These are phyloP conservation scores for Chelidonichthys spinosus DNA, from an alignment of 2,797 vertebrate genomes.

Conservation along the genomic window DNA sequence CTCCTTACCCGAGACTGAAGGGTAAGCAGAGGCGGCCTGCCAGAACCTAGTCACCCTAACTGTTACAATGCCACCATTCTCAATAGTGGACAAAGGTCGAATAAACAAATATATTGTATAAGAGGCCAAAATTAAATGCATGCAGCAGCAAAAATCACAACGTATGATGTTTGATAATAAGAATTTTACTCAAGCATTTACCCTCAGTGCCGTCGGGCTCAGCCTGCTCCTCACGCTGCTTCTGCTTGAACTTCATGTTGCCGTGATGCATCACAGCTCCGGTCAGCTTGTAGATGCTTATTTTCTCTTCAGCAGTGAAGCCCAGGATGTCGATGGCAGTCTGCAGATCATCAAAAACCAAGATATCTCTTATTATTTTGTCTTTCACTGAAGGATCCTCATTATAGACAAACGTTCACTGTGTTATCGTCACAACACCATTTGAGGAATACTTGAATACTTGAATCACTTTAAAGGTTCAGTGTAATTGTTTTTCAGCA, in stretches of 20 bases:
- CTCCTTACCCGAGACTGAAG: neutral
- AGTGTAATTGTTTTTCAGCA: neutral
- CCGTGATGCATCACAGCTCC: constrained; percentile 90
- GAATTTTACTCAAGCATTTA: constrained; percentile 34
- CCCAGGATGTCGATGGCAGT: constrained; percentile 90
- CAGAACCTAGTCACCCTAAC: neutral
- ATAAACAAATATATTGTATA: neutral
- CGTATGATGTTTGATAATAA: neutral
- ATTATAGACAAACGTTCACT: neutral
- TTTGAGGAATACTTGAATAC: neutral
- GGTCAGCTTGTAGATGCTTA: constrained; percentile 88
- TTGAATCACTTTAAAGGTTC: neutral
- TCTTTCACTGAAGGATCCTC: neutral
- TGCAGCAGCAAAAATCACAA: neutral
- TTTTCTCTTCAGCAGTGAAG: constrained; percentile 86
- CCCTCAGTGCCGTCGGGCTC: constrained; percentile 91
- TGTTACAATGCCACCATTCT: constrained; percentile 7
- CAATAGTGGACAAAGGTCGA: neutral
- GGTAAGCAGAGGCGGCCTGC: neutral
- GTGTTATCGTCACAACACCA: neutral
- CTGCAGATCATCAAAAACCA: constrained; percentile 62
- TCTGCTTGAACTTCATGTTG: constrained; percentile 93
- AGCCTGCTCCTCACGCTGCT: constrained; percentile 90
- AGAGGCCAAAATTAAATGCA: neutral
- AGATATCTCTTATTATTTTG: neutral